Evolutionary conservation across 2,797 vertebrate genomes (phyloP), one percentile per base, ranked within the genome.

Genomic region (Sylvia borin): DNA sequence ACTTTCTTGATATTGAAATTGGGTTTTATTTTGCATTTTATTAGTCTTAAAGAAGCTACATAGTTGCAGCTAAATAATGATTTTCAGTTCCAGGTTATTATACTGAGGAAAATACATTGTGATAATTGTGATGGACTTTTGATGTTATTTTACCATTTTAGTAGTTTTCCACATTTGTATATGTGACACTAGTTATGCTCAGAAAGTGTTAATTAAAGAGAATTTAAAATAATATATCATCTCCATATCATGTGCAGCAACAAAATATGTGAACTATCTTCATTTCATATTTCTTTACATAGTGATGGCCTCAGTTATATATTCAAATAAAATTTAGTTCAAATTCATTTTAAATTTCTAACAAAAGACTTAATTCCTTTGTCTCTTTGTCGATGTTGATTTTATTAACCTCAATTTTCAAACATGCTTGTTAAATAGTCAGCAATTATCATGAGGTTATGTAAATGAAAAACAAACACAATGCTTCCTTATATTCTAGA

Each of bases 101-200:
- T 27, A 73, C 22, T 34, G 8, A 79, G 29, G 21, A 95, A 95
- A 95, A 95, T 64, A 92, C 73, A 79, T 88, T 73, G 31, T 79
- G 60, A 84, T 92, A 95, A 89, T 85, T 89, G 32, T 48, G 92
- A 95, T 79, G 75, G 83, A 90, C 38, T 94, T 94, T n/a, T 91
- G 88, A 88, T 87, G 19, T 47, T 68, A 53, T 82, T 95, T 91
- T 79, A 82, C 61, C 16, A 82, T 85, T 97, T 95, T 87, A 91
- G 64, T 51, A 58, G 55, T 71, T 85, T 87, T 89, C 51, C 26
- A 43, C 0, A 1, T 89, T 55, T 79, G 20, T 89, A 92, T 91
- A 67, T 65, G 65, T 85, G 74, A 82, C 77, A 84, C 25, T 57
- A 87, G 42, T 64, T 94, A 74, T 54, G 34, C 20, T 90, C 13